phyloP scores from a whole-genome alignment of 92 coral and sea anemone species.

The Phymanthus crucifer region DNA sequence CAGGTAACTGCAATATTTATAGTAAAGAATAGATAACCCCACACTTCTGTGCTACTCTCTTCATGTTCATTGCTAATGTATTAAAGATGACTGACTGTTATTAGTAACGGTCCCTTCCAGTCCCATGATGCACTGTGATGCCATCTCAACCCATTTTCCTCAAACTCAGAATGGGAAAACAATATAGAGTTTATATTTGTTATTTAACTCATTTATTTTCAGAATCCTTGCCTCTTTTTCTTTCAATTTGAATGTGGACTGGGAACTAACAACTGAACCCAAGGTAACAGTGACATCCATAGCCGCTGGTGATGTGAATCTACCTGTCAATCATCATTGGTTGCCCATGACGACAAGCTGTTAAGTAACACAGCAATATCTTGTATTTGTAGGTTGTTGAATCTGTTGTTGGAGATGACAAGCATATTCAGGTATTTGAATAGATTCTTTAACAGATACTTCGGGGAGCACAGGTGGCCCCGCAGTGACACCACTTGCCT shows the following conservation, averaged over 20 bases:
- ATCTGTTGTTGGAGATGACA: slow-evolving; percentile 13
- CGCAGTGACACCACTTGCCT: no score
- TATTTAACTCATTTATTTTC: slow-evolving; percentile 29
- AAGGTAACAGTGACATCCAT: slow-evolving; percentile 35
- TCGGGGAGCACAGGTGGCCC: no score
- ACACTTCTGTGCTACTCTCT: no score
- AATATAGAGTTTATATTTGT: background rate
- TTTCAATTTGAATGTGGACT: slow-evolving; percentile 93
- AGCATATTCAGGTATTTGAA: slow-evolving; percentile 23
- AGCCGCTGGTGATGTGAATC: no score
- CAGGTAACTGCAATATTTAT: slow-evolving; percentile 45
- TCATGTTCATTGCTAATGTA: no score
- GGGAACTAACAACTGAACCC: slow-evolving; percentile 79
- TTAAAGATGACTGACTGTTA: no score
- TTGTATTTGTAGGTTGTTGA: slow-evolving; percentile 7
- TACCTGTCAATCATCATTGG: background rate
- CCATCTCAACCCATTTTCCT: no score
- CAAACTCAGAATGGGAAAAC: no score
- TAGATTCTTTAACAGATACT: background rate
- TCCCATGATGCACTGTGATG: no score
- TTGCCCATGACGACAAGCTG: background rate
- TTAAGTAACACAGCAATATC: background rate
- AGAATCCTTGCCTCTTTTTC: slow-evolving; percentile 94
- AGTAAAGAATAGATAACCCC: background rate
- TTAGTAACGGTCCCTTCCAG: no score